A percentile compares a stretch with the other conserved stretches of the same genome.
Conservation (phyloP, 2,888 invertebrate species). For the Acrocera orbiculus region DNA sequence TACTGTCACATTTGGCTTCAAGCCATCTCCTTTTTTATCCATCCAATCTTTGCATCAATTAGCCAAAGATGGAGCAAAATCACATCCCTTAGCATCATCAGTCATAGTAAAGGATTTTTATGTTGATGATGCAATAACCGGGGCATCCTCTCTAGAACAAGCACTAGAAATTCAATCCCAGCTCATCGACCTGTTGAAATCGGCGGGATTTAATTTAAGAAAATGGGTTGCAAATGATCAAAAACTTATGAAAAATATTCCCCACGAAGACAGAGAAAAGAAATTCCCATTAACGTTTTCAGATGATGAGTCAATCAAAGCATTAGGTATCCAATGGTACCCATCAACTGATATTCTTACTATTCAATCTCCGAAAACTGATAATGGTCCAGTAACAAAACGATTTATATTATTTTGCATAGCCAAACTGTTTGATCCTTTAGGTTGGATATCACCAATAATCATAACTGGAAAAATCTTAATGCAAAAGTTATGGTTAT, state of each 20-base stretch:
- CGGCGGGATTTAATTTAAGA: background rate
- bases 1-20: background rate
- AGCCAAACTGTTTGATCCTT: constrained; percentile 4
- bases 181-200: background rate
- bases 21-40: background rate
- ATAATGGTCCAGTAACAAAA: background rate
- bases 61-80: background rate
- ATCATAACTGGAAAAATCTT: constrained; percentile 4
- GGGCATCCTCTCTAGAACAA: background rate
- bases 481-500: no score
- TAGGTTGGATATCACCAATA: constrained; percentile 5
- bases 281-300: background rate
- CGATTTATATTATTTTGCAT: background rate
- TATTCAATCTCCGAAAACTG: background rate
- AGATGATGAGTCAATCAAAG: background rate
- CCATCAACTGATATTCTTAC: background rate
- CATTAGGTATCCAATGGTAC: background rate
- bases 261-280: background rate
- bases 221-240: constrained; percentile 1
- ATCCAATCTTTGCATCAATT: background rate
- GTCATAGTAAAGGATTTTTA: constrained; percentile 2
- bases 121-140: constrained; percentile 2
- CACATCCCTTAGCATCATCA: background rate
- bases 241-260: background rate
- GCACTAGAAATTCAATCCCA: background rate